Evolutionary conservation across 92 coral and sea anemone species (phyloP), one percentile per base, ranked within the genome.

Genomic region (Muricea muricata): DNA sequence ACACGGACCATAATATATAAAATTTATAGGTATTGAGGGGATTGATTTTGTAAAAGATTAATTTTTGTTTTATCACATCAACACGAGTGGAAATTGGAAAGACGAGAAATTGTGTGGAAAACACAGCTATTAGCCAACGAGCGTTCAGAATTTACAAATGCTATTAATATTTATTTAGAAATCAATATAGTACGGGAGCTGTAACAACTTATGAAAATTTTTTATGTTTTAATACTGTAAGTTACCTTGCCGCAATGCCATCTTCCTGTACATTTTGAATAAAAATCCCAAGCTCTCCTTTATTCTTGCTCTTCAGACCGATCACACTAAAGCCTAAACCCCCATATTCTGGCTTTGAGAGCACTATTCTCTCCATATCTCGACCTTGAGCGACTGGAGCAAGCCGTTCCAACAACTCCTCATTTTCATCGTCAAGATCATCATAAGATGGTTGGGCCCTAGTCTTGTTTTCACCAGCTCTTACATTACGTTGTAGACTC

Each of bases 291-390:
- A 97, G 65, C 78, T 97, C 99, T 25, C 99, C 99, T 47, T 97
- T 94, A 80, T 97, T 97, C 66, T 97, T 97, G 74, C 99, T 97
- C 63, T 97, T 97, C 65, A 97, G 84, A 31, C 99, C 99, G 9
- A 97, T 98, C 82, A 97, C 99, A 89, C 99, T 97, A 55, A 97
- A 97, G 42, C 99, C 99, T 70, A 97, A 80, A 1, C 99, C 99
- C 32, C 93, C 98, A 33, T 83, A 90, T 23, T 90, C 99, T 58
- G 99, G 99, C 65, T 97, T 97, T 47, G 85, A 84, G n/a, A 97
- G 82, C n/a, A 85, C 92, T 47, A 97, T 95, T 20, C 90, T 93
- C 39, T 94, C 99, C 58, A 97, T 88, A 48, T 97, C 93, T 7
- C 99, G 89, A 2, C 99, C 98, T 50, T 97, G 99, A 11, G 99